Conservation (phyloP, 2,797 vertebrate species). For the Tamandua tetradactyla region DNA sequence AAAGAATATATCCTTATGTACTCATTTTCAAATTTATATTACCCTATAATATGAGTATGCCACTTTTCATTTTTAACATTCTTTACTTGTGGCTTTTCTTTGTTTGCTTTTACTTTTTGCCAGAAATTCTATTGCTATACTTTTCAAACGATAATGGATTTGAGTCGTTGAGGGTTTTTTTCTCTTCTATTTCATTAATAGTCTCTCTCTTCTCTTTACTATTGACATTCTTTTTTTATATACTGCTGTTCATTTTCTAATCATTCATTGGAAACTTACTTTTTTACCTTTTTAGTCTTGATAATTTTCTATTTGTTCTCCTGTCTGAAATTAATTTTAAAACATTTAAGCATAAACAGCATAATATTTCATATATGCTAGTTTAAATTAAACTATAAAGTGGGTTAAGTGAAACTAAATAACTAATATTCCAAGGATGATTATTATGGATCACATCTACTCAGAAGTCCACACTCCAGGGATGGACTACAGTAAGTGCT, state of each 20-base stretch:
- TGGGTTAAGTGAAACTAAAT: background rate
- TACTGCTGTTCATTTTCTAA: background rate
- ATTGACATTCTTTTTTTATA: too few species aligned
- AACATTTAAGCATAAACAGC: background rate
- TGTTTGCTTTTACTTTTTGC: too few species aligned
- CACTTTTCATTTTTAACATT: too few species aligned
- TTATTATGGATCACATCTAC: background rate
- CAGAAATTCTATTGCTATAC: background rate
- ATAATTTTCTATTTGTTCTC: background rate
- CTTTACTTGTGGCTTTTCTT: too few species aligned
- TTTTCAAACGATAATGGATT: background rate
- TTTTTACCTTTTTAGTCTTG: background rate
- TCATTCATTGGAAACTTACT: background rate
- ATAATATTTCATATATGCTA: background rate
- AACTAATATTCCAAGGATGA: background rate
- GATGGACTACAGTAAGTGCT: too few species aligned
- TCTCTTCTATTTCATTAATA: background rate
- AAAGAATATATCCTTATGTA: background rate
- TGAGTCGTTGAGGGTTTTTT: background rate
- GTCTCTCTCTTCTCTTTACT: background rate
- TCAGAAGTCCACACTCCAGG: background rate
- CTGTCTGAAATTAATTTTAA: background rate
- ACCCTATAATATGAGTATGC: too few species aligned
- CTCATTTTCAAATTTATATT: background rate
- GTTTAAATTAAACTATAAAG: background rate